Evolutionary conservation across 30 jellyfish, hydroid and myxozoan genomes (phyloP), one percentile per base, ranked within the genome.

Genomic region (Mastigias papua): DNA sequence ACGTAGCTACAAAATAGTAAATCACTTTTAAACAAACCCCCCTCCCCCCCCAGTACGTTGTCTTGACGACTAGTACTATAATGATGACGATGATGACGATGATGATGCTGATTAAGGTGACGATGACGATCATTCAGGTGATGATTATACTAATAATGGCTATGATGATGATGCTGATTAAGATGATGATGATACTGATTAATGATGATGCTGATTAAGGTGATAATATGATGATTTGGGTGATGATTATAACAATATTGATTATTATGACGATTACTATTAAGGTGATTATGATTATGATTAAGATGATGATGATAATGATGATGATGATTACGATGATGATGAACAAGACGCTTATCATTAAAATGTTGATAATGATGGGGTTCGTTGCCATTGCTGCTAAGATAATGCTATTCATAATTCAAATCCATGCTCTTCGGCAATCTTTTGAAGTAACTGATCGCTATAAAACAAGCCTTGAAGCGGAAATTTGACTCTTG

Each of bases 401-500:
- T 2, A 6, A n/a, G n/a, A n/a, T n/a, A n/a, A 42, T 42, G 13
- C 54, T 4, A 42, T 0, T 42, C 54, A 42, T 42, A 8, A 42
- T 42, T 42, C 54, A 15, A 42, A 4, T 42, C 54, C 7, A 4
- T 42, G 54, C 13, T 42, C 7, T 15, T 42, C 54, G 0, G 13
- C 54, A 42, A 8, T 42, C 54, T 42, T 42, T 42, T 42, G 54
- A 42, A 42, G 54, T 42, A 42, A 19, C 27, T 19, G 67, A 54
- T 54, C 67, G 2, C 27, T 19, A 54, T 21, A 11, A 54, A 21
- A 19, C 27, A 42, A 54, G 67, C 67, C 67, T 54, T 54, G 67
- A 19, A 48, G 61, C 77, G 77, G 78, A 54, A 57, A 62, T 37
- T 35, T 31, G 62, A 60, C 26, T 60, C 66, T 30, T 33, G 37